Evolutionary conservation across 2,113 vertebrate genomes (phyloP).

Genomic region (Piprites chloris): DNA sequence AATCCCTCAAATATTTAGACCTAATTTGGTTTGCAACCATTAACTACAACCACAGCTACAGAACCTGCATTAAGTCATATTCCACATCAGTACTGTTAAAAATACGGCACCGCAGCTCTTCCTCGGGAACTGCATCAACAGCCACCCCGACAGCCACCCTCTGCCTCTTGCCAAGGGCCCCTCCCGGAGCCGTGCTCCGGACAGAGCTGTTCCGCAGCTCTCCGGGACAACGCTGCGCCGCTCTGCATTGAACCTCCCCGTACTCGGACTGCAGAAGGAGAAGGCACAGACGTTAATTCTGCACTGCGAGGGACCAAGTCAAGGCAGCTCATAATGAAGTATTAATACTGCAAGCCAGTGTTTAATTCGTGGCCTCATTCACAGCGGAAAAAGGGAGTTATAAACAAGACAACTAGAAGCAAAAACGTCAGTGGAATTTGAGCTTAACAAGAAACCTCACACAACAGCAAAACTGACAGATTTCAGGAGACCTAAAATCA

Average conservation of each 20-base stretch:
- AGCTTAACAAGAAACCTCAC: not conserved
- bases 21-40: not conserved
- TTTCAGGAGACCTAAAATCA: not conserved
- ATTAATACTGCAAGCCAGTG: not conserved
- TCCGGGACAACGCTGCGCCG: not conserved
- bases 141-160: not conserved
- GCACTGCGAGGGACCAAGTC: not conserved
- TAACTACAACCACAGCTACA: not conserved
- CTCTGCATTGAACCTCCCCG: not conserved
- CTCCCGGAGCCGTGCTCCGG: fast-evolving
- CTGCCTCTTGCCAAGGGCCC: not conserved
- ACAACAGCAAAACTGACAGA: not conserved
- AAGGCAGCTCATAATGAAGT: not conserved
- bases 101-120: not conserved
- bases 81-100: not conserved
- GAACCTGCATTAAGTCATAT: not conserved
- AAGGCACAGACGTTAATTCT: not conserved
- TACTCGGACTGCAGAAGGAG: not conserved
- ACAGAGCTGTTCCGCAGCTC: not conserved
- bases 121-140: not conserved
- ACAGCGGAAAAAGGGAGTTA: not conserved
- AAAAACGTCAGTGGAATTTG: not conserved
- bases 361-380: not conserved
- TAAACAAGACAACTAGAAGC: not conserved
- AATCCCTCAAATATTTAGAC: conserved; percentile 39